Base-by-base conservation (phyloP, 2,113 vertebrate genomes). In the Lepus americanus region DNA sequence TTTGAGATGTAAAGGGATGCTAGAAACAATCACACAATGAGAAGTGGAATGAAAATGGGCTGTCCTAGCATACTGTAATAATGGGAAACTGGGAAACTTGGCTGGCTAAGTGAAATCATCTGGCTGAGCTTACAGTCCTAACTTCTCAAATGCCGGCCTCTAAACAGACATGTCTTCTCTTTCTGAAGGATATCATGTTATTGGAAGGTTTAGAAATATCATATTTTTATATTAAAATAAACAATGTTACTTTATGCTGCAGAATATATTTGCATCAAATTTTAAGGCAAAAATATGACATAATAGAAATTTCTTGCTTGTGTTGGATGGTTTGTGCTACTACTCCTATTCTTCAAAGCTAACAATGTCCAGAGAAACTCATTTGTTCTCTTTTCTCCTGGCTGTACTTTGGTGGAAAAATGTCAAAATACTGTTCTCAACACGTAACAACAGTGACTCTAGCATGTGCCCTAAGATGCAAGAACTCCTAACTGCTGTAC, bases 261-360 rank as follows among this genome's bases (percentile, higher is more conserved):
- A 61, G 13, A 78, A 36, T 69, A 76, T 55, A 85, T 90, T 61
- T 94, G 49, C 4, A 33, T 87, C 64, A 93, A 91, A 87, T 49
- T 92, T 84, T 85, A 94, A 90, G 53, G 88, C 53, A 87, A 94
- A 90, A 92, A 33, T 39, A 89, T 59, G 20, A 78, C 53, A 92
- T 82, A 53, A 92, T 69, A 79, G 55, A 88, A 70, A 78, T 90
- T 66, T 77, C 79, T 70, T 80, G 33, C 23, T 80, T 66, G 29
- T 20, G 93, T 5, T 78, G 31, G 9, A 31, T 83, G 14, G 53
- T 80, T 33, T 91, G 55, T 66, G 49, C 12, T 64, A 87, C 17
- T 76, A 64, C 8, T 90, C 33, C 33, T 72, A 73, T 44, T 82
- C 81, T 1, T 9, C 44, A 70, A 78, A 86, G 39, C 25, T 29